Evolutionary conservation across 2,888 invertebrate genomes (phyloP).

Genomic region (Epsilonema sp.): DNA sequence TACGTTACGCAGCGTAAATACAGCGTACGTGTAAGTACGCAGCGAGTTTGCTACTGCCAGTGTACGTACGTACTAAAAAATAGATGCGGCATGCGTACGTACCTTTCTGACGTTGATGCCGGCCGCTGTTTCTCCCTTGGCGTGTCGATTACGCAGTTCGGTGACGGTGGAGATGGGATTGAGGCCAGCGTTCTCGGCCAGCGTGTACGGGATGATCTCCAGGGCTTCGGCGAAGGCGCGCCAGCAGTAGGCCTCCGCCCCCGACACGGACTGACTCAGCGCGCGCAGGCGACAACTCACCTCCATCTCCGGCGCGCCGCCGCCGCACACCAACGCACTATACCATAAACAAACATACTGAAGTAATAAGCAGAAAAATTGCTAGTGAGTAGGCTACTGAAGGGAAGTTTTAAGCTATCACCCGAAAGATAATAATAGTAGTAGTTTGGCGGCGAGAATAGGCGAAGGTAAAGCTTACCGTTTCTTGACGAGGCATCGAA

Average conservation of each 20-base stretch:
- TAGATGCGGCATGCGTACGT: slow-evolving; percentile 6
- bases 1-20: no score
- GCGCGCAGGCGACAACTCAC: slow-evolving; percentile 61
- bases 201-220: slow-evolving; percentile 72
- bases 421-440: no score
- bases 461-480: no score
- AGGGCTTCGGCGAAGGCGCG: slow-evolving; percentile 84
- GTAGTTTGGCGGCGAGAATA: no score
- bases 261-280: slow-evolving; percentile 52
- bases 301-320: slow-evolving; percentile 92
- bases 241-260: slow-evolving; percentile 83
- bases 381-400: no score
- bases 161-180: slow-evolving; percentile 89
- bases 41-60: background rate
- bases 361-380: background rate
- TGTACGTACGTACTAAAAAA: background rate
- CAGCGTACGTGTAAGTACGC: no score
- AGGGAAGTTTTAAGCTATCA: no score
- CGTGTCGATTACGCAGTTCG: slow-evolving; percentile 79
- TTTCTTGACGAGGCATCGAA: slow-evolving; percentile 85
- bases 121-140: slow-evolving; percentile 57
- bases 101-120: slow-evolving; percentile 79
- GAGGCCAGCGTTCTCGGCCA: slow-evolving; percentile 76
- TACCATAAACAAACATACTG: slow-evolving; percentile 9
- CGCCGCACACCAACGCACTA: slow-evolving; percentile 71